Evolutionary conservation across 2,113 vertebrate species (phyloP).

Genomic region (Cynoglossus semilaevis): DNA sequence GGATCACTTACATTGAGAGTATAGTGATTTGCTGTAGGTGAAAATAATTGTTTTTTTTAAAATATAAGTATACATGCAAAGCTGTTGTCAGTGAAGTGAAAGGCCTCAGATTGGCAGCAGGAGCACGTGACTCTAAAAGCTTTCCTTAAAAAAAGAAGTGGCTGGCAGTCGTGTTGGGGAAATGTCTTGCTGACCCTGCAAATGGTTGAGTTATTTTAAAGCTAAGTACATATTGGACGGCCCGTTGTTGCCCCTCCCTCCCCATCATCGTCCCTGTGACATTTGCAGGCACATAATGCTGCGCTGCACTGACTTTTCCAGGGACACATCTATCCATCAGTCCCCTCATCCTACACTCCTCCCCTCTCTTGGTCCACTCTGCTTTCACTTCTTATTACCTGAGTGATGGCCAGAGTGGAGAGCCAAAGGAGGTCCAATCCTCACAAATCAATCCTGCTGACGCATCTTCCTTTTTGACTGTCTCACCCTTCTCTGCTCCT

Average conservation of each 20-base stretch:
- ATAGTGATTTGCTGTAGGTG: no score
- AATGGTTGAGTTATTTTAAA: constrained; percentile 9
- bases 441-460: constrained; percentile 62
- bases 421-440: constrained; percentile 53
- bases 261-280: constrained; percentile 30
- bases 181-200: constrained; percentile 23
- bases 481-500: constrained; percentile 40
- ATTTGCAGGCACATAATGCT: constrained; percentile 39
- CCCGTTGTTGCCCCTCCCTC: constrained; percentile 13
- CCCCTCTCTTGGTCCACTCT: constrained; percentile 43
- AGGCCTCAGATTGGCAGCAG: constrained; percentile 2
- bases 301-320: constrained; percentile 39
- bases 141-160: background rate
- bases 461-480: constrained; percentile 42
- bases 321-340: constrained; percentile 60
- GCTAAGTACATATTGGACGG: constrained; percentile 24
- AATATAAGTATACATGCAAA: no score
- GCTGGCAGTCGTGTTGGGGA: constrained; percentile 6
- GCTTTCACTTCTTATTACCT: constrained; percentile 68
- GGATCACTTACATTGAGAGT: no score
- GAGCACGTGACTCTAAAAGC: background rate
- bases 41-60: no score
- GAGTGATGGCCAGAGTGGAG: constrained; percentile 63
- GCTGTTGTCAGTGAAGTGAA: background rate
- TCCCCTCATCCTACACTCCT: constrained; percentile 53